Conservation (phyloP, 2,797 vertebrate species). For the Zenarchopterus dispar region DNA sequence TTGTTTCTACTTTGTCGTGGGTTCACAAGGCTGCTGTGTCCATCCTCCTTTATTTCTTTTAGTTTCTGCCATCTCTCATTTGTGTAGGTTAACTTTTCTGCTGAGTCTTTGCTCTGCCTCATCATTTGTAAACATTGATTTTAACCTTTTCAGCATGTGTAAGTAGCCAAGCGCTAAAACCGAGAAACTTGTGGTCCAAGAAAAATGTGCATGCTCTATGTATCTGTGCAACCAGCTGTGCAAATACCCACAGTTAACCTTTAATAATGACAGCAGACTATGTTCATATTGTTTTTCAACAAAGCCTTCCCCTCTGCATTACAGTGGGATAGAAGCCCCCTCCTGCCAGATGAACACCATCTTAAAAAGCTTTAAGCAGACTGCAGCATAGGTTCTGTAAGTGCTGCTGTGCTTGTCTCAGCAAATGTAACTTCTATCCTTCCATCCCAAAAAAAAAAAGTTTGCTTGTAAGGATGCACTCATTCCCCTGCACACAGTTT, state of each 20-base stretch:
- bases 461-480: conserved; percentile 26
- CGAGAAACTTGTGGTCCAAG: conserved; percentile 2
- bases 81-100: conserved; percentile 6
- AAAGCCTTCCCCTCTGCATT: conserved; percentile 10
- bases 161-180: conserved; percentile 5
- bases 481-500: neutral
- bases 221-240: conserved; percentile 22
- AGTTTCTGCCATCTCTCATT: conserved; percentile 1
- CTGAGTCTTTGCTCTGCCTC: neutral
- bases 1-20: conserved; percentile 11
- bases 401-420: conserved; percentile 58
- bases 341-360: conserved; percentile 17
- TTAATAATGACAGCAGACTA: conserved; percentile 24
- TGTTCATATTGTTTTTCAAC: conserved; percentile 33
- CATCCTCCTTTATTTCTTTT: neutral
- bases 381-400: conserved; percentile 28
- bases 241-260: conserved; percentile 18
- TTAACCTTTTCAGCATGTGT: conserved; percentile 11
- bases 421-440: conserved; percentile 49
- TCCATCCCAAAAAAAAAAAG: conserved; percentile 8
- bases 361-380: conserved; percentile 45
- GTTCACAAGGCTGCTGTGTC: conserved; percentile 6
- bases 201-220: neutral
- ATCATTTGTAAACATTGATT: conserved; percentile 2
- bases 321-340: conserved; percentile 21